A percentile compares a stretch with the other conserved stretches of the same genome.
Evolutionary conservation across 2,888 invertebrate genomes (phyloP).

Genomic region (Isotomurus palustris): DNA sequence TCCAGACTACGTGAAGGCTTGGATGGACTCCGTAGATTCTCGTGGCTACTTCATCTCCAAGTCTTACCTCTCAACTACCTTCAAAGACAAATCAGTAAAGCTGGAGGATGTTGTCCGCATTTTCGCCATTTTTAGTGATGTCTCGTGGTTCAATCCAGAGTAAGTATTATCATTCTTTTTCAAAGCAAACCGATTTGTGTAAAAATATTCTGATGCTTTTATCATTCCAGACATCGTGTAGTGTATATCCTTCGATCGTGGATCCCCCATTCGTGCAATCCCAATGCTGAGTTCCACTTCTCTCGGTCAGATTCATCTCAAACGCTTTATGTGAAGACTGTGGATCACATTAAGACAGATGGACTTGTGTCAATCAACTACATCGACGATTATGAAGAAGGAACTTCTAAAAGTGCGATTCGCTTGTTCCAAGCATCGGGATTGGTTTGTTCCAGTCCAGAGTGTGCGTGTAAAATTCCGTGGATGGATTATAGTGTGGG

Average conservation of each 20-base stretch:
- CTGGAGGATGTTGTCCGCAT: conserved; percentile 20
- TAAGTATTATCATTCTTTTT: not conserved
- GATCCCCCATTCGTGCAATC: conserved; percentile 22
- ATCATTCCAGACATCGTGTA: too few relatives aligned
- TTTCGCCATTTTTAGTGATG: conserved; percentile 22
- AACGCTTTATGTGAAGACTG: conserved; percentile 25
- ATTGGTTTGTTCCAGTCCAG: conserved; percentile 11
- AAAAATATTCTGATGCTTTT: too few relatives aligned
- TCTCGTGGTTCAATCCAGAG: conserved; percentile 5
- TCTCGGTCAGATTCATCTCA: not conserved
- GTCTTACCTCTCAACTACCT: conserved; percentile 13
- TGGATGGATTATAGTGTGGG: conserved; percentile 14
- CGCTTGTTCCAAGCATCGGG: conserved; percentile 15
- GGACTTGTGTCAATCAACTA: conserved; percentile 16
- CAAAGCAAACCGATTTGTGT: too few relatives aligned
- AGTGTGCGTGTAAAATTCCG: conserved; percentile 7
- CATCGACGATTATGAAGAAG: conserved; percentile 15
- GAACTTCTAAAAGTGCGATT: conserved; percentile 10
- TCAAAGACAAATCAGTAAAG: conserved; percentile 7
- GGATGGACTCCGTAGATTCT: not conserved
- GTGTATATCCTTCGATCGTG: conserved; percentile 18
- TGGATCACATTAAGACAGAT: conserved; percentile 5
- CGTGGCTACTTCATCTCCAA: conserved; percentile 15
- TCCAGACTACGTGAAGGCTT: conserved; percentile 8
- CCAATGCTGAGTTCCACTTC: conserved; percentile 14